Percentiles rank a stretch among this genome's conserved stretches.
phyloP scores from a whole-genome alignment of 2,113 vertebrate genomes.

The Setophaga coronata region DNA sequence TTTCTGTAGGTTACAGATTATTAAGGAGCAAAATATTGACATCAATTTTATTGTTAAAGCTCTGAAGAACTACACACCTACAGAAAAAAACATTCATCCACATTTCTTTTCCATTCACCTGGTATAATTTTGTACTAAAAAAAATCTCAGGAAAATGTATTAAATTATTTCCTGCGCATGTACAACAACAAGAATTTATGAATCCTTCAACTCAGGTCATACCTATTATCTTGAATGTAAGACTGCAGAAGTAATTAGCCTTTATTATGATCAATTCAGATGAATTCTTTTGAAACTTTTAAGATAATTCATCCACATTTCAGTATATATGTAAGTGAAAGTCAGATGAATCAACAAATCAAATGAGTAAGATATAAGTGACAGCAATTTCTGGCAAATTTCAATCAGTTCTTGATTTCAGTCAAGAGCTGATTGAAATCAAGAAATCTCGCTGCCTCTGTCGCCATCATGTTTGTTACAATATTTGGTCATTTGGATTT shows the following conservation, averaged over 20 bases:
- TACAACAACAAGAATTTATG: neutral
- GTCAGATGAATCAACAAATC: neutral
- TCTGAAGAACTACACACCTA: neutral
- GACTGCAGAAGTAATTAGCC: neutral
- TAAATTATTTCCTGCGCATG: neutral
- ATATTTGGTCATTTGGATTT: neutral
- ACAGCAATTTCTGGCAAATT: neutral
- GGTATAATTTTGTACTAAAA: neutral
- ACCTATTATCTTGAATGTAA: neutral
- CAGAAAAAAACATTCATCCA: neutral
- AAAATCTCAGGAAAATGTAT: neutral
- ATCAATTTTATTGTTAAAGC: neutral
- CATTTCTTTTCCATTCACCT: neutral
- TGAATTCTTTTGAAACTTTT: neutral
- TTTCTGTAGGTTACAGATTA: neutral
- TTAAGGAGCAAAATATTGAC: neutral
- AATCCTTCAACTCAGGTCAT: neutral
- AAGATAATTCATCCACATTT: neutral
- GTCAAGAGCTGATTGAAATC: neutral
- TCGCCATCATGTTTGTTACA: neutral
- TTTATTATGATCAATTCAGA: neutral
- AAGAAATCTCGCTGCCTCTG: neutral
- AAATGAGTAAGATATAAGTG: neutral
- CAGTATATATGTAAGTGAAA: neutral
- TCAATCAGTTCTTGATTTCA: neutral